Evolutionary conservation across 2,113 vertebrate species (phyloP).

Genomic region (Lates calcarifer): DNA sequence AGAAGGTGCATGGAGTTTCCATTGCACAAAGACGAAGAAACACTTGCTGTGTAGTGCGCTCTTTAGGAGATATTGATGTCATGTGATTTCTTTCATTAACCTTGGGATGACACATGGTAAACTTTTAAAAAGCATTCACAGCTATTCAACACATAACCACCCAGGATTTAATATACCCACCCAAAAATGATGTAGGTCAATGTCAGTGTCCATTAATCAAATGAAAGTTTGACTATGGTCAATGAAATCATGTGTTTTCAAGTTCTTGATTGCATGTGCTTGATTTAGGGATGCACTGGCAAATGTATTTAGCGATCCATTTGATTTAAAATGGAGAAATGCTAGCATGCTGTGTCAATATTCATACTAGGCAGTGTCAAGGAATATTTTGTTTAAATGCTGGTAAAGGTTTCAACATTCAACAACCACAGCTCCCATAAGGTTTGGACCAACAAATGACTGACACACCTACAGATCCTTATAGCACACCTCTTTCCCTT

Average conservation of each 20-base stretch:
- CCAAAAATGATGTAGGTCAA: slow-evolving; percentile 4
- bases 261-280: background rate
- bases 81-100: slow-evolving; percentile 36
- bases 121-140: background rate
- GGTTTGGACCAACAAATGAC: background rate
- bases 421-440: background rate
- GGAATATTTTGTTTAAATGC: background rate
- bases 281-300: background rate
- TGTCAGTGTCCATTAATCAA: slow-evolving; percentile 9
- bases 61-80: slow-evolving; percentile 37
- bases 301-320: background rate
- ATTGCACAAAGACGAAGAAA: slow-evolving; percentile 37
- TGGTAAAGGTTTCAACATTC: background rate
- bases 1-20: slow-evolving; percentile 39
- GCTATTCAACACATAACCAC: background rate
- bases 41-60: slow-evolving; percentile 21
- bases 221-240: background rate
- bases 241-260: background rate
- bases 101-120: slow-evolving; percentile 9
- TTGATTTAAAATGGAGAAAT: background rate
- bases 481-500: background rate
- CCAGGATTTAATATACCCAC: background rate
- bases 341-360: background rate
- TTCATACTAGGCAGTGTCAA: background rate
- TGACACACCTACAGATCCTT: background rate